phyloP scores from a whole-genome alignment of 2,888 invertebrate species.

The Eugnorisma glareosa region DNA sequence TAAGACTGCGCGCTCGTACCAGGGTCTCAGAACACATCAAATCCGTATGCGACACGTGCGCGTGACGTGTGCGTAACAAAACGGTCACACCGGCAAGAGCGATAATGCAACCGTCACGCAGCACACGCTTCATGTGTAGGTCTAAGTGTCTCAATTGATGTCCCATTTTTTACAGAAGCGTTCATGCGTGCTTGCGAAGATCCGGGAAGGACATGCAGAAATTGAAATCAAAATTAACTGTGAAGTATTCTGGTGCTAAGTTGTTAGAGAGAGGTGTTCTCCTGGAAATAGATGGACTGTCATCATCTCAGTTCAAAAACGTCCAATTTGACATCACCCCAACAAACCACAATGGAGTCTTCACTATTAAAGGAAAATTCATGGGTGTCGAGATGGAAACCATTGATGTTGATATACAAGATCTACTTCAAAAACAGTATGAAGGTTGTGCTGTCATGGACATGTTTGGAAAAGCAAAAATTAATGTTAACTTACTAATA shows the following conservation, averaged over 20 bases:
- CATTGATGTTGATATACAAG: slow-evolving; percentile 93
- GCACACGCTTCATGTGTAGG: background rate
- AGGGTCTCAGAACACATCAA: background rate
- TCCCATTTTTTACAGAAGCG: slow-evolving; percentile 84
- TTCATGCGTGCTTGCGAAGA: slow-evolving; percentile 88
- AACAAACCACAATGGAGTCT: slow-evolving; percentile 92
- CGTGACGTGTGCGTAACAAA: background rate
- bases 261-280: slow-evolving; percentile 93
- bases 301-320: slow-evolving; percentile 93
- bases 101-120: background rate
- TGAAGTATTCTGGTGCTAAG: slow-evolving; percentile 93
- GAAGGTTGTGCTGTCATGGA: slow-evolving; percentile 94
- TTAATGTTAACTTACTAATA: slow-evolving; percentile 94
- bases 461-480: slow-evolving; percentile 94
- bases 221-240: slow-evolving; percentile 90
- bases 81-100: background rate
- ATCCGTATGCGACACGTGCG: background rate
- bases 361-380: slow-evolving; percentile 93
- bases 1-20: too few relatives aligned
- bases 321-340: slow-evolving; percentile 94
- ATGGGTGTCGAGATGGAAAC: slow-evolving; percentile 95
- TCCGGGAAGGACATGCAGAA: slow-evolving; percentile 89
- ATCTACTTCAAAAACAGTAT: slow-evolving; percentile 94
- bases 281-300: slow-evolving; percentile 93
- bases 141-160: background rate